phyloP scores from a whole-genome alignment of 1,140 invertebrate genomes.

The Megalonaias nervosa region DNA sequence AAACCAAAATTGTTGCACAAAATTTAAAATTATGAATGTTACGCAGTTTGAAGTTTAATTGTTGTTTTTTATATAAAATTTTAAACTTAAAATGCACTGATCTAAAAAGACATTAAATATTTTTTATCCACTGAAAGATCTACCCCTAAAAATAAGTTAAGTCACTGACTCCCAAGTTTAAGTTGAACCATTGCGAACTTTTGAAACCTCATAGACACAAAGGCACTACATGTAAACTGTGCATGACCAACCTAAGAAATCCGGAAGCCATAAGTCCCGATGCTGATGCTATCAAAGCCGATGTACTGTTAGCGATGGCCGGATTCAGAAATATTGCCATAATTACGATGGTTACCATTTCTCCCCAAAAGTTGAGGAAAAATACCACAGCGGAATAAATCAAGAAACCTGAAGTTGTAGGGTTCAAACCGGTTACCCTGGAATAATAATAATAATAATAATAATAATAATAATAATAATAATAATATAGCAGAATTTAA shows the following conservation, averaged over 20 bases:
- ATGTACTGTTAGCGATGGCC: constrained; percentile 54
- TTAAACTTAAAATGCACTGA: too few relatives aligned
- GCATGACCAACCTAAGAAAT: constrained; percentile 50
- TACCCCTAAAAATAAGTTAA: too few relatives aligned
- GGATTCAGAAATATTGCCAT: constrained; percentile 58
- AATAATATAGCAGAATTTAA: not conserved
- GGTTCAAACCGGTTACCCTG: constrained; percentile 57
- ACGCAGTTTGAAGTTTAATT: too few relatives aligned
- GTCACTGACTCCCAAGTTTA: too few relatives aligned
- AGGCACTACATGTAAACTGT: not conserved
- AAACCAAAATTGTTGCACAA: too few relatives aligned
- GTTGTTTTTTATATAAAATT: too few relatives aligned
- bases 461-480: not conserved
- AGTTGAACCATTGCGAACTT: too few relatives aligned
- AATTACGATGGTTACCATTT: constrained; percentile 52
- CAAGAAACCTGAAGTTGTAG: constrained; percentile 45
- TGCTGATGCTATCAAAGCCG: constrained; percentile 54
- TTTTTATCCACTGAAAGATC: too few relatives aligned
- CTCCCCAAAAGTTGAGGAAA: constrained; percentile 52
- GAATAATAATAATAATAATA: constrained; percentile 9
- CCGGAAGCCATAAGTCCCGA: constrained; percentile 60
- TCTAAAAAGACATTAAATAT: too few relatives aligned
- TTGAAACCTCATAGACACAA: not conserved
- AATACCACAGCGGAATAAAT: constrained; percentile 50
- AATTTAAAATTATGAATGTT: too few relatives aligned